phyloP scores from a whole-genome alignment of 2,797 vertebrate species.

The Eospalax fontanierii region DNA sequence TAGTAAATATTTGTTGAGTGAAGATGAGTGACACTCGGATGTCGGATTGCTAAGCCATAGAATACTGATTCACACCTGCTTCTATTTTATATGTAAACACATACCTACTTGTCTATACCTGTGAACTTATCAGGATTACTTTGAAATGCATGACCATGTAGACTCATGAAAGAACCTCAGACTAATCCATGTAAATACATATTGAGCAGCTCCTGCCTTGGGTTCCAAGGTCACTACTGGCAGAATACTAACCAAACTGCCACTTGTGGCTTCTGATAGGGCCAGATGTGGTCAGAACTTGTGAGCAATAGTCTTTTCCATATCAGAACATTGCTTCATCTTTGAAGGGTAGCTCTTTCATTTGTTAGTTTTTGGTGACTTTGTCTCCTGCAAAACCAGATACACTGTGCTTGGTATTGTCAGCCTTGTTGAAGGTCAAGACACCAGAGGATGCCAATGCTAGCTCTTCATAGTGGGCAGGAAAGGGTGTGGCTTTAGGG shows the following conservation, averaged over 20 bases:
- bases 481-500: slow-evolving; percentile 49
- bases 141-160: not conserved
- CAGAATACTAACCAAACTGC: not conserved
- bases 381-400: not conserved
- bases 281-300: not conserved
- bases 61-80: not conserved
- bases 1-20: slow-evolving; percentile 24
- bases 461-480: not conserved
- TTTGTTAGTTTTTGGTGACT: not conserved
- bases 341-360: not conserved
- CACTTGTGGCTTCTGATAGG: slow-evolving; percentile 21
- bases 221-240: slow-evolving; percentile 16
- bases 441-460: not conserved
- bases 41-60: slow-evolving; percentile 43
- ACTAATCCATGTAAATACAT: not conserved
- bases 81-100: slow-evolving; percentile 44
- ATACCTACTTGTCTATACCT: not conserved
- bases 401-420: not conserved
- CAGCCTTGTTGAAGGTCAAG: slow-evolving; percentile 20
- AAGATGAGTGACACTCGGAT: slow-evolving; percentile 27
- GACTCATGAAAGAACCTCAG: slow-evolving; percentile 9
- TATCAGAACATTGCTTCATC: not conserved
- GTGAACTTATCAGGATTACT: slow-evolving; percentile 32
- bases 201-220: not conserved
- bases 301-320: not conserved